phyloP scores from a whole-genome alignment of 1,140 invertebrate species.

The Periplaneta americana region DNA sequence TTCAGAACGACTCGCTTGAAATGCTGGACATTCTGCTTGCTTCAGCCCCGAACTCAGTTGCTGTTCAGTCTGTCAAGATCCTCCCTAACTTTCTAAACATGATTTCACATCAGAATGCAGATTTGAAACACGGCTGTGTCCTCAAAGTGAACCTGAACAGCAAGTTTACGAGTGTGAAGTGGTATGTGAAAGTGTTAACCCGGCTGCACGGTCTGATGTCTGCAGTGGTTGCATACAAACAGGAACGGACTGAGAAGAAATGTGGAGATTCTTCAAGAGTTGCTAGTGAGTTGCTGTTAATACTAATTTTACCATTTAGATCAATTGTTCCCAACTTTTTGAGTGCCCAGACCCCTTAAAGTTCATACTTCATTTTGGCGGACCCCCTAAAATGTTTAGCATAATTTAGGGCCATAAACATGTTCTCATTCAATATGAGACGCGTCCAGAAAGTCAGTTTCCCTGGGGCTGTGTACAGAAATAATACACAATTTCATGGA shows the following conservation, averaged over 20 bases:
- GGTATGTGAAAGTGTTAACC: constrained; percentile 58
- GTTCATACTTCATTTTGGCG: background rate
- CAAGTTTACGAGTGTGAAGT: constrained; percentile 63
- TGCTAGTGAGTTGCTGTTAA: no score
- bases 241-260: background rate
- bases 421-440: background rate
- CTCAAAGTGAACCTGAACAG: constrained; percentile 56
- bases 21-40: constrained; percentile 21
- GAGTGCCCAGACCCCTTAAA: no score
- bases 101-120: constrained; percentile 56
- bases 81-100: constrained; percentile 72
- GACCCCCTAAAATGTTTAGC: background rate
- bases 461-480: no score
- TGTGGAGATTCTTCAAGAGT: background rate
- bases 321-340: no score
- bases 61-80: constrained; percentile 48
- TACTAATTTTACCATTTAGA: no score
- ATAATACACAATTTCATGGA: no score
- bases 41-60: background rate
- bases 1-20: constrained; percentile 76
- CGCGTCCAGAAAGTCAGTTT: no score
- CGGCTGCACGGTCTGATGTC: constrained; percentile 55
- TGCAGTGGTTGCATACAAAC: constrained; percentile 34
- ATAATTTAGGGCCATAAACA: background rate
- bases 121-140: constrained; percentile 53